Evolutionary conservation across 37 sponge, comb jelly and placozoan species (phyloP).

Genomic region (Cliona cf. orientalis): DNA sequence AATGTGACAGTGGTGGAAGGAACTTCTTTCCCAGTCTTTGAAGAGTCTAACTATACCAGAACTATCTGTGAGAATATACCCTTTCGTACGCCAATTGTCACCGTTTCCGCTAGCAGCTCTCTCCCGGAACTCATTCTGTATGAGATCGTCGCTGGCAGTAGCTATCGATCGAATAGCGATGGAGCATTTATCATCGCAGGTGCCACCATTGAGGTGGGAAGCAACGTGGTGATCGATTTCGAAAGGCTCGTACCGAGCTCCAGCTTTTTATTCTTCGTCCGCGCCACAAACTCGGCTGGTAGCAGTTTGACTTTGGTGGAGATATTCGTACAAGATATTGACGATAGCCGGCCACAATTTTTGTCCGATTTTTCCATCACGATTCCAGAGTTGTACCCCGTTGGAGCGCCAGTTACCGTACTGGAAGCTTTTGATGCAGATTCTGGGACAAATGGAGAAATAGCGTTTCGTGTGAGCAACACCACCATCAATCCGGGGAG

Average conservation of each 20-base stretch:
- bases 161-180: conserved; percentile 53
- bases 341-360: conserved; percentile 54
- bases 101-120: conserved; percentile 24
- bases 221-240: conserved; percentile 14
- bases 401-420: conserved; percentile 24
- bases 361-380: background rate
- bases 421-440: conserved; percentile 57
- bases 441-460: conserved; percentile 34
- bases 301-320: conserved; percentile 33
- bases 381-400: conserved; percentile 27
- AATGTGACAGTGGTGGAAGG: conserved; percentile 15
- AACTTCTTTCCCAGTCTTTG: conserved; percentile 39
- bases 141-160: conserved; percentile 11
- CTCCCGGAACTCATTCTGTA: conserved; percentile 12
- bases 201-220: background rate
- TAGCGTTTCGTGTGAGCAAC: conserved; percentile 14
- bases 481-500: too few species aligned
- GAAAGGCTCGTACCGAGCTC: conserved; percentile 47
- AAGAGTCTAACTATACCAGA: conserved; percentile 30
- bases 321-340: conserved; percentile 37
- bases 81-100: conserved; percentile 3
- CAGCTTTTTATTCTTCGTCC: conserved; percentile 18
- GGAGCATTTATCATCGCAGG: conserved; percentile 16
- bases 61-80: conserved; percentile 42
- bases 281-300: conserved; percentile 18